Evolutionary conservation across 2,888 invertebrate species (phyloP).

Genomic region (Eupithecia exiguata): DNA sequence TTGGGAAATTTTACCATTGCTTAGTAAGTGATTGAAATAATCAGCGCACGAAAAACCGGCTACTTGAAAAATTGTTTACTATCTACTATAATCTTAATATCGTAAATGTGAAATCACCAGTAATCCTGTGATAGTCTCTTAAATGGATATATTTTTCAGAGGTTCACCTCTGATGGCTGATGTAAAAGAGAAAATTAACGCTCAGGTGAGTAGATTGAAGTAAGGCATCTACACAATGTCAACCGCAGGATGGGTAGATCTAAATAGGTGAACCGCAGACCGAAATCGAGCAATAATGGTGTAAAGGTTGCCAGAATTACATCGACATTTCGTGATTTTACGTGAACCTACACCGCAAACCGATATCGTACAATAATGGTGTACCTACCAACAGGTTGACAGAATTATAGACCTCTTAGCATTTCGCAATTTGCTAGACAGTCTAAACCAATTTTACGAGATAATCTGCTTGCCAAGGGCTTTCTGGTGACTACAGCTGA

Average conservation of each 20-base stretch:
- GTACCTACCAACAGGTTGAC: neutral
- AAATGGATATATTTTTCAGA: neutral
- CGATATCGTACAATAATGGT: neutral
- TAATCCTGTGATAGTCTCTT: too few relatives aligned
- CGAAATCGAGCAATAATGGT: neutral
- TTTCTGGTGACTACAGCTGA: neutral
- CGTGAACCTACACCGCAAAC: neutral
- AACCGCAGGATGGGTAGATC: constrained; percentile 11
- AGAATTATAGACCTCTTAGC: neutral
- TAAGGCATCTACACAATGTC: neutral
- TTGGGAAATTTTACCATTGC: neutral
- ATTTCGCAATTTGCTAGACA: neutral
- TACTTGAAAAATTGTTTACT: too few relatives aligned
- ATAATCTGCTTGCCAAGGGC: neutral
- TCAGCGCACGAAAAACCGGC: neutral
- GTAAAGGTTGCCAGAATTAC: neutral
- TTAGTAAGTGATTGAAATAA: neutral
- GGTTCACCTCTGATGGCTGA: neutral
- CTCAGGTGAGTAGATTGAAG: neutral
- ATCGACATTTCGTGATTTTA: neutral
- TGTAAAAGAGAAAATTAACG: neutral
- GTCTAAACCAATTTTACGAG: neutral
- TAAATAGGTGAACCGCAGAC: constrained; percentile 16
- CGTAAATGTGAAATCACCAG: too few relatives aligned
- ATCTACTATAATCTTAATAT: too few relatives aligned